phyloP scores from a whole-genome alignment of 1,140 invertebrate genomes.

The Latrodectus geometricus region DNA sequence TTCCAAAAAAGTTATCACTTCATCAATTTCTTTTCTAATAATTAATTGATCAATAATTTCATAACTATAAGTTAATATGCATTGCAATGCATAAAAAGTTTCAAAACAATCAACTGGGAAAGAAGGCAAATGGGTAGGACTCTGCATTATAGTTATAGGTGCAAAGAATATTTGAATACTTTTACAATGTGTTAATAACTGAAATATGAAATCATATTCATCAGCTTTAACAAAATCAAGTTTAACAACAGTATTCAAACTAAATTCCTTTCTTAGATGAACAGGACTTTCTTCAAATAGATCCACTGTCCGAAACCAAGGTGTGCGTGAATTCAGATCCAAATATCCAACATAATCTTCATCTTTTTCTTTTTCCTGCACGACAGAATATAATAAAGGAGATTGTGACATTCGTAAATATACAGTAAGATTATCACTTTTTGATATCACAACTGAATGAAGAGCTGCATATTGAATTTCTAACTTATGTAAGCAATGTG shows the following conservation, averaged over 20 bases:
- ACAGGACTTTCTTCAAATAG: conserved; percentile 2
- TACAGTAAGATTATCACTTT: conserved; percentile 3
- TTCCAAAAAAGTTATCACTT: conserved; percentile 2
- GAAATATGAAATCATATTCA: conserved; percentile 28
- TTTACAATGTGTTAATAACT: background rate
- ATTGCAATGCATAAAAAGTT: conserved; percentile 48
- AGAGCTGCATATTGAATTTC: conserved; percentile 31
- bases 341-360: conserved; percentile 19
- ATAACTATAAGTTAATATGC: conserved; percentile 34
- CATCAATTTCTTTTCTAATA: background rate
- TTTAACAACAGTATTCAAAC: conserved; percentile 40
- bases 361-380: conserved; percentile 3
- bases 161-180: conserved; percentile 41
- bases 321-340: background rate
- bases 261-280: conserved; percentile 29
- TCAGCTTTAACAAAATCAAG: conserved; percentile 25
- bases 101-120: conserved; percentile 17
- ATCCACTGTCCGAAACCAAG: conserved; percentile 24
- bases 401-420: conserved; percentile 23
- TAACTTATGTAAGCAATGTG: conserved; percentile 31
- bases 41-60: conserved; percentile 36
- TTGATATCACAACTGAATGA: conserved; percentile 12
- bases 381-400: conserved; percentile 32
- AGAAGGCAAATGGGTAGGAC: background rate
- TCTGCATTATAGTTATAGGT: conserved; percentile 18